phyloP scores from a whole-genome alignment of 2,888 invertebrate species.

The Zootermopsis nevadensis region DNA sequence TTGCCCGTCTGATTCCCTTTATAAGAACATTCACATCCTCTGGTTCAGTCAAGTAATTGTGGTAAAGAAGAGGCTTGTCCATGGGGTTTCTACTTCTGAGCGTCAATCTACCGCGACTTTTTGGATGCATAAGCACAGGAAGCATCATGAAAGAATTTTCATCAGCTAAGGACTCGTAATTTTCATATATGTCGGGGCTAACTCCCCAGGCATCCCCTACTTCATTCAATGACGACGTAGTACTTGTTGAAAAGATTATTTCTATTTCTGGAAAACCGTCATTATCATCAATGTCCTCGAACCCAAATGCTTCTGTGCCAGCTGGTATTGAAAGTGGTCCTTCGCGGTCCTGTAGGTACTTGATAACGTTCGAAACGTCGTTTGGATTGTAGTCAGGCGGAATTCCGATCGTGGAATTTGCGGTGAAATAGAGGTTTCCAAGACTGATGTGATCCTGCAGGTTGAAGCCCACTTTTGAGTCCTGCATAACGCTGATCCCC shows the following conservation, averaged over 20 bases:
- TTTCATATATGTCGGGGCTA: neutral
- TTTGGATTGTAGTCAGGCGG: neutral
- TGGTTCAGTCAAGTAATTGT: neutral
- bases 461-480: too few species aligned
- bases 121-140: slow-evolving; percentile 68
- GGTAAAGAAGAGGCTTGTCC: neutral
- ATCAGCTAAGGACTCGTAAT: neutral
- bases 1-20: neutral
- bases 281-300: slow-evolving; percentile 64
- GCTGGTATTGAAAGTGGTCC: slow-evolving; percentile 62
- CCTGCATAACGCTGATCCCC: slow-evolving; percentile 71
- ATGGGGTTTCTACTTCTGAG: neutral
- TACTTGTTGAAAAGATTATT: too few species aligned
- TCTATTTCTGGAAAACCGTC: slow-evolving; percentile 75
- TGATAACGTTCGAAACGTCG: slow-evolving; percentile 53
- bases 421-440: slow-evolving; percentile 71
- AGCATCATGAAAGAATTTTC: neutral
- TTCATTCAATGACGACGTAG: neutral
- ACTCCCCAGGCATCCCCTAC: neutral
- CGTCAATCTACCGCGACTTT: neutral
- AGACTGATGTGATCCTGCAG: slow-evolving; percentile 76
- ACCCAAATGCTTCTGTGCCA: slow-evolving; percentile 63
- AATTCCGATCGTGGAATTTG: slow-evolving; percentile 65
- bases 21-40: neutral
- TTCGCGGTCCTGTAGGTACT: slow-evolving; percentile 59